Percentiles rank a stretch among this genome's conserved stretches.
Evolutionary conservation across 2,888 invertebrate species (phyloP).

Genomic region (Formica aserva): DNA sequence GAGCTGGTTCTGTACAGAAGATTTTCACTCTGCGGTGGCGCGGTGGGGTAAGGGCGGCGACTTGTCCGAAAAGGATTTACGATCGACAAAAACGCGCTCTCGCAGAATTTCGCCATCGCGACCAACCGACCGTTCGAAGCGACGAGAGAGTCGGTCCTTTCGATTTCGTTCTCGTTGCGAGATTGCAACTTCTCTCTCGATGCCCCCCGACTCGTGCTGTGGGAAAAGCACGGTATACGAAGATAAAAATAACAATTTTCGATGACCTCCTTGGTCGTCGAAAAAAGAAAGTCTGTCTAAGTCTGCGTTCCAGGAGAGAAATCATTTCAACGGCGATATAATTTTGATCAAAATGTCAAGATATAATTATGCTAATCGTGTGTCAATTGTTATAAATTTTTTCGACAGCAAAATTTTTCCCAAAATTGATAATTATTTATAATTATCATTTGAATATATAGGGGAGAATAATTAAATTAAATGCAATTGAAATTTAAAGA

Average conservation of each 20-base stretch:
- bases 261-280: conserved; percentile 3
- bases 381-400: not conserved
- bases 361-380: not conserved
- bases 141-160: conserved; percentile 68
- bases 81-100: conserved; percentile 66
- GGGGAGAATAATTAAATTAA: not conserved
- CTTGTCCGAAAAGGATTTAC: conserved; percentile 70
- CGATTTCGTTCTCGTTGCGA: conserved; percentile 69
- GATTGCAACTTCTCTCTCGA: conserved; percentile 57
- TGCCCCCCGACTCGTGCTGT: not conserved
- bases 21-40: conserved; percentile 62
- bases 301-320: conserved; percentile 4
- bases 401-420: not conserved
- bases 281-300: conserved; percentile 24
- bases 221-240: not conserved
- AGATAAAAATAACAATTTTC: conserved; percentile 46
- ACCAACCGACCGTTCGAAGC: conserved; percentile 28
- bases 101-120: conserved; percentile 68
- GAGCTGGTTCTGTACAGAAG: conserved; percentile 43
- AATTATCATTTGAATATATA: not conserved
- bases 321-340: not conserved
- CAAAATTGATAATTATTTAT: not conserved
- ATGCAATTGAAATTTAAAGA: not conserved
- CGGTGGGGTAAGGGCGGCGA: conserved; percentile 18
- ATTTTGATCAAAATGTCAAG: conserved; percentile 1